These are phyloP conservation scores for Nasonia giraulti DNA, from an alignment of 1,140 invertebrate genomes.

Conservation along the genomic window DNA sequence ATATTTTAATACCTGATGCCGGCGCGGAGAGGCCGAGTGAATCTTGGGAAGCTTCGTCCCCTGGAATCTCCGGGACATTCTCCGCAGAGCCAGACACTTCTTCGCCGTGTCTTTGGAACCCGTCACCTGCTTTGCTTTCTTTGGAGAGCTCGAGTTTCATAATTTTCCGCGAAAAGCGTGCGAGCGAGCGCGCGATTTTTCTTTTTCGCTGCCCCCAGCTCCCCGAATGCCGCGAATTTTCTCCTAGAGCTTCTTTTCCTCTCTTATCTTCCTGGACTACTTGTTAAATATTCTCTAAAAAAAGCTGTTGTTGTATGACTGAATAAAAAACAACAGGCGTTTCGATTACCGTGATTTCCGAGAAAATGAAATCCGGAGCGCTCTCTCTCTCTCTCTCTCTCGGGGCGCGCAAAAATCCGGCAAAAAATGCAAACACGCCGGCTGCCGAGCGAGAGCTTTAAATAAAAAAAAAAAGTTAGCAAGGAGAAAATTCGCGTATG, in stretches of 20 bases:
- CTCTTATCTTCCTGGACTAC: neutral
- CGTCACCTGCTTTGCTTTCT: neutral
- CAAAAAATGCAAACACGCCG: neutral
- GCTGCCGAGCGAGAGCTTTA: neutral
- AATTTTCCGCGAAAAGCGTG: neutral
- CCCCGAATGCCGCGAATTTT: neutral
- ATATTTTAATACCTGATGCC: conserved; percentile 50
- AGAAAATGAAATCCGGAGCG: neutral
- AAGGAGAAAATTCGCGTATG: neutral
- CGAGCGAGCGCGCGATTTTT: neutral
- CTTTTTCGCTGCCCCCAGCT: neutral
- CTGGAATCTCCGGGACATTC: conserved; percentile 4
- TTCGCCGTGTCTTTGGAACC: neutral
- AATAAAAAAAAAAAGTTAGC: neutral
- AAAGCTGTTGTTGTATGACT: too few species aligned
- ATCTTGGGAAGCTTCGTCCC: conserved; percentile 38
- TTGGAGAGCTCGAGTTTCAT: neutral
- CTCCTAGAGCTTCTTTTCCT: neutral
- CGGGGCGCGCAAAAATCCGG: neutral
- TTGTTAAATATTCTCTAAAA: neutral
- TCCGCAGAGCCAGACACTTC: neutral
- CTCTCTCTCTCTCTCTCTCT: neutral
- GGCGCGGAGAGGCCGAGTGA: neutral
- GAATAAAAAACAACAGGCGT: too few species aligned
- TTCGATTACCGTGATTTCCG: neutral